Evolutionary conservation across 2,888 invertebrate genomes (phyloP), one percentile per base, ranked within the genome.

Genomic region (Tortrix viridana): DNA sequence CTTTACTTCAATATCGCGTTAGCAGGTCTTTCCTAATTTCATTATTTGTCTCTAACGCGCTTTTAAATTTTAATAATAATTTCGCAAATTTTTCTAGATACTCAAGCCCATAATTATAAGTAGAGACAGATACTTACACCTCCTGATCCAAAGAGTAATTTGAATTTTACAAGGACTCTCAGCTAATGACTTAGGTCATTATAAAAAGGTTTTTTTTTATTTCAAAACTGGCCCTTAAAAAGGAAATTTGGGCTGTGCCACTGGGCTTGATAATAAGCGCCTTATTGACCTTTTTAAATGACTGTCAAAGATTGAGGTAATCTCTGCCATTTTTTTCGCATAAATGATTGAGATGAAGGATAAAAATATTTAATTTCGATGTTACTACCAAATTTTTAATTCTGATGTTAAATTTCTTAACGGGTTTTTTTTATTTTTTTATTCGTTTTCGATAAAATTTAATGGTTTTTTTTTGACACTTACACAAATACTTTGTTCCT

Each of bases 161-260:
- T 57, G 47, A 57, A 57, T 38, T 23, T 38, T 22, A 57, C 38
- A 57, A 50, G 57, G 19, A 19, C 23, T 41, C 57, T 44, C 26
- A 3, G 7, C 48, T 57, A 57, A 57, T 57, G 57, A 48, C 57
- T 48, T 41, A 23, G 48, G 57, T 48, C 57, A 57, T 57, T 57
- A 57, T 57, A 48, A 57, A 48, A 57, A 23, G 48, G 48, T 57
- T 57, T 57, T 57, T 57, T 57, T 57, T 48, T 57, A 57, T 57
- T 57, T 48, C 48, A 23, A 23, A 48, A 37, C 47, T 41, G 43
- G 12, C 57, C 57, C 48, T 57, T 48, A 23, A 57, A 23, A 57
- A 38, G 23, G 57, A 57, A 57, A 41, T 57, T 57, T 19, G 18
- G 23, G 22, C 37, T 2, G n/a, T 12, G 22, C 53, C 53, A 44